Base-by-base conservation (phyloP, 2,797 vertebrate genomes). In the Sebastes taczanowskii region DNA sequence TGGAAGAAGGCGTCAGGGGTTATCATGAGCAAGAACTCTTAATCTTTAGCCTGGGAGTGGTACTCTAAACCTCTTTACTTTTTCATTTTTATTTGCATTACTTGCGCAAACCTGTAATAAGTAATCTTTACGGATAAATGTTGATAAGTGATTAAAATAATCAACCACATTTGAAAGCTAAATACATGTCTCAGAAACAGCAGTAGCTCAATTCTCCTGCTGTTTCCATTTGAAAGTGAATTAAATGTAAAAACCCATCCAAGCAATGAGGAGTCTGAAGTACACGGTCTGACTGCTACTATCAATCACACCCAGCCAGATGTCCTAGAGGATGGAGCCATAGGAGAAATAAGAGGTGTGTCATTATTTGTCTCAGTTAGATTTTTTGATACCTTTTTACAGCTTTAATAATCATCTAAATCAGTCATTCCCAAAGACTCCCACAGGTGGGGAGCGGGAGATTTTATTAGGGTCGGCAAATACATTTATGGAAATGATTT, bases 201-300 rank as follows among this genome's bases (percentile, higher is more conserved):
- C 53, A 68, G 35, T 30, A 60, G 27, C 55, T 71, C 38, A 32
- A 0, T 53, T 61, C 14, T 66, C 38, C 34, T 72, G 66, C 70
- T 79, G 58, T 60, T 82, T 77, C 38, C 29, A 71, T 72, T 69
- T 74, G 27, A 76, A 81, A 80, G 23, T 64, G 65, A 80, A 66
- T 64, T 79, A 72, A 0, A 7, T 73, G 63, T 59, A 78, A 74
- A 65, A 74, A 66, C 2, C 8, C 11, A 60, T 34, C n/a, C 20
- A 56, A 68, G 65, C 71, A 78, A 34, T 58, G 55, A 72, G 23
- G 60, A 53, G 30, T 56, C 18, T 64, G 56, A 65, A 73, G 59
- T 58, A 56, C n/a, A 64, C 27, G 25, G 55, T 77, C 23, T 82
- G 61, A 77, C 61, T 49, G 64, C 49, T 38, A 16, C 23, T 49